Conservation (phyloP, 2,888 invertebrate genomes). For the Ochropleura plecta region DNA sequence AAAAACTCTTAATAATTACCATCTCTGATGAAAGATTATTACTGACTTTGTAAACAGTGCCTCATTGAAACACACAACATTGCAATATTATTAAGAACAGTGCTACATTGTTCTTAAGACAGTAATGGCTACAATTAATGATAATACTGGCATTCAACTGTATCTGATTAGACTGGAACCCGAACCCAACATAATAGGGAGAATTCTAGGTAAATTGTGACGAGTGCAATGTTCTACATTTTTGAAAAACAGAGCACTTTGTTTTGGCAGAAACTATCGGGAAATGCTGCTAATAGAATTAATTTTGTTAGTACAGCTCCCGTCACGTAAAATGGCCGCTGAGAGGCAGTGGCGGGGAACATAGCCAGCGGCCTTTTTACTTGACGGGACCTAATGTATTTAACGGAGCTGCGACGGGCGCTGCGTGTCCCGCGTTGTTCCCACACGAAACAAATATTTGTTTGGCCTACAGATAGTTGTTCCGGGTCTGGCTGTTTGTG, state of each 20-base stretch:
- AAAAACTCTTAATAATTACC: no score
- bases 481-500: no score
- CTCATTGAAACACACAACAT: background rate
- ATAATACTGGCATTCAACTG: background rate
- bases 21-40: background rate
- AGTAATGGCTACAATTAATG: background rate
- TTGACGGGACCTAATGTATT: no score
- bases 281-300: background rate
- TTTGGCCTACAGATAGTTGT: no score
- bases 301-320: background rate
- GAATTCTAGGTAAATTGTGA: background rate
- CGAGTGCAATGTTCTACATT: background rate
- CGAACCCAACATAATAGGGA: background rate
- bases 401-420: no score
- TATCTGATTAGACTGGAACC: background rate
- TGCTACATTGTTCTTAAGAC: background rate
- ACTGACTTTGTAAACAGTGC: background rate
- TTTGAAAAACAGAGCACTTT: background rate
- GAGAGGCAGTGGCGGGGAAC: no score
- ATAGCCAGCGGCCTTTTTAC: no score
- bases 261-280: background rate
- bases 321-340: no score
- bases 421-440: no score
- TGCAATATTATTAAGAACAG: background rate
- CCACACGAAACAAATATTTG: no score